Evolutionary conservation across 2,888 invertebrate species (phyloP), one percentile per base, ranked within the genome.

Genomic region (Sturmia bella): DNA sequence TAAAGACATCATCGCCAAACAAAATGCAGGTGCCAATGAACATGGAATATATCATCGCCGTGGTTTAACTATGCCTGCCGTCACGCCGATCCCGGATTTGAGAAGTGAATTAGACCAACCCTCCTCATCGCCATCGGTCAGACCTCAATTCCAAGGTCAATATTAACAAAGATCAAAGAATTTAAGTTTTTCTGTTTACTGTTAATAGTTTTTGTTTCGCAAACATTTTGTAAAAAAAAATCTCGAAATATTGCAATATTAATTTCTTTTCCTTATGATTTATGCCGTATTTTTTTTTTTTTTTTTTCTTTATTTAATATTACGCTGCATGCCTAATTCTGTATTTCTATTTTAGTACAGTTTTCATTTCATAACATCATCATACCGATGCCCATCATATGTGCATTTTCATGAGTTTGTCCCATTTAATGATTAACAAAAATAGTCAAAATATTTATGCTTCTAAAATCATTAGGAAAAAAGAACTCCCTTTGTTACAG

Each of bases 71-170:
- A 94, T 95, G 93, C 94, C 95, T 92, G 93, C 94, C 91, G 95
- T 96, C 91, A 93, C 93, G 91, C 94, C 96, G 91, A 97, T 97
- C 91, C 97, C 97, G 91, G 95, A 96, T 93, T 94, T 97, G 92
- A 94, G 97, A 91, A 91, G 90, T 87, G 91, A 91, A 86, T 85
- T 89, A 86, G 91, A 91, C 86, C 88, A 89, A 84, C 89, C 89
- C 80, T 86, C 89, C 80, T 87, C 88, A 84, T 91, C 91, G 77
- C 89, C 91, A 84, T 87, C 88, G 79, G 89, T 88, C 86, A 89
- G 90, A 85, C 90, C 90, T 84, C 90, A 91, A 85, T 91, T 91
- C 86, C 91, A 91, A 91, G 91, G 91, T 91, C 89, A 85, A 83
- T 85, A 84, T 69, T 77, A 77, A 76, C 64, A 52, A 74, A 59